Conservation (phyloP, 1,140 invertebrate genomes). For the Saccostrea echinata region DNA sequence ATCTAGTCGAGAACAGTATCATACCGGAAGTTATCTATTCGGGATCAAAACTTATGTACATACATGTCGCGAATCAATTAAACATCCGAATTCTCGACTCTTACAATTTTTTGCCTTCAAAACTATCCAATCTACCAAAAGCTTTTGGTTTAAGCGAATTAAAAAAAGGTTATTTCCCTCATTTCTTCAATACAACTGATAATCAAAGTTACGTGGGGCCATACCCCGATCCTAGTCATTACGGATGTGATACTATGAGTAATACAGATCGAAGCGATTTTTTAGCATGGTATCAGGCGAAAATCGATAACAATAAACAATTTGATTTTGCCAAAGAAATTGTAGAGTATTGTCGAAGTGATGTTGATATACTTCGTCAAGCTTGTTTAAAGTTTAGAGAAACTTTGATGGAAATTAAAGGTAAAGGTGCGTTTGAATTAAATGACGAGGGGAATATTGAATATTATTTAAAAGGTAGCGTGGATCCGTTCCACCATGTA, state of each 20-base stretch:
- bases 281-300: slow-evolving; percentile 42
- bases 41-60: slow-evolving; percentile 45
- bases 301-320: slow-evolving; percentile 40
- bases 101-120: slow-evolving; percentile 30
- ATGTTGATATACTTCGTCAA: slow-evolving; percentile 56
- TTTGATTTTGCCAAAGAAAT: slow-evolving; percentile 59
- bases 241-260: slow-evolving; percentile 48
- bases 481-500: slow-evolving; percentile 29
- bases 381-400: slow-evolving; percentile 52
- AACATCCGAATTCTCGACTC: slow-evolving; percentile 37
- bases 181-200: slow-evolving; percentile 29
- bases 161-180: slow-evolving; percentile 47
- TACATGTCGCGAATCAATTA: slow-evolving; percentile 12
- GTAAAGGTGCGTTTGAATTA: not conserved
- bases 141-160: slow-evolving; percentile 47
- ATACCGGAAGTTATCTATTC: slow-evolving; percentile 39
- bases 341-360: slow-evolving; percentile 51
- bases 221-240: slow-evolving; percentile 10
- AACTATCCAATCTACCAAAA: slow-evolving; percentile 38
- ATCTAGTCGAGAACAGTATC: slow-evolving; percentile 18
- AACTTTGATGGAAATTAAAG: slow-evolving; percentile 44
- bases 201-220: slow-evolving; percentile 12
- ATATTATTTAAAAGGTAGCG: not conserved
- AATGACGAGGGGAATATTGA: slow-evolving; percentile 44
- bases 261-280: not conserved